Conservation (phyloP, 2,113 vertebrate genomes). For the Brachionichthys hirsutus region DNA sequence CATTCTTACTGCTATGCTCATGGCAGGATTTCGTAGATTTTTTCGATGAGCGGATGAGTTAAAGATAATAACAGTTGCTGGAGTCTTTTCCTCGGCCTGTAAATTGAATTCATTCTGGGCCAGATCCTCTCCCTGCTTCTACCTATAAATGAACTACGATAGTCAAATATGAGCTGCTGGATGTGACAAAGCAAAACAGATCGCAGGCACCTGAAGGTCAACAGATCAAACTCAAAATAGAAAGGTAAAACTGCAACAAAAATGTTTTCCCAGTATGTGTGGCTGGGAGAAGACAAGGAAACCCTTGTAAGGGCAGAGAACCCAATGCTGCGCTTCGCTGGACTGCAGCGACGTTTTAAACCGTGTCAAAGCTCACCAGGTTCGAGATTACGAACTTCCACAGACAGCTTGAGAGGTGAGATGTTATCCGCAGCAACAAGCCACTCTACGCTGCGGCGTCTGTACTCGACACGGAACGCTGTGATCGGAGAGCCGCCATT, state of each 20-base stretch:
- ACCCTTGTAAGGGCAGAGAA: too few species aligned
- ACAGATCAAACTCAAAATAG: not conserved
- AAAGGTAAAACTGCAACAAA: not conserved
- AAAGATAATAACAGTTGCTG: too few species aligned
- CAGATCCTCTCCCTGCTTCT: not conserved
- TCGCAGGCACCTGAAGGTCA: not conserved
- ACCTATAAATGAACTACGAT: not conserved
- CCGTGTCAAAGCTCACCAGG: conserved; percentile 79
- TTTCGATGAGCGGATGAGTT: too few species aligned
- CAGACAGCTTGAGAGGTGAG: conserved; percentile 93
- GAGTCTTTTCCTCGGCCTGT: too few species aligned
- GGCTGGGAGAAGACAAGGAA: too few species aligned
- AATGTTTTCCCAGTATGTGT: too few species aligned
- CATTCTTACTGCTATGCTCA: too few species aligned
- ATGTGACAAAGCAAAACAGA: not conserved
- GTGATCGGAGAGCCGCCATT: conserved; percentile 96
- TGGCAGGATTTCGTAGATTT: too few species aligned
- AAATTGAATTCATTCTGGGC: too few species aligned
- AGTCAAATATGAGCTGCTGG: not conserved
- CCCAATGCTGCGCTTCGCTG: conserved; percentile 6
- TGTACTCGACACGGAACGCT: conserved; percentile 93
- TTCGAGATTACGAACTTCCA: conserved; percentile 92
- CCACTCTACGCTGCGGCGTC: conserved; percentile 85
- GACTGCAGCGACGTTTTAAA: not conserved
- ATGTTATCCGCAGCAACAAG: conserved; percentile 88